phyloP scores from a whole-genome alignment of 2,797 vertebrate species.

The Crenuchus spilurus region DNA sequence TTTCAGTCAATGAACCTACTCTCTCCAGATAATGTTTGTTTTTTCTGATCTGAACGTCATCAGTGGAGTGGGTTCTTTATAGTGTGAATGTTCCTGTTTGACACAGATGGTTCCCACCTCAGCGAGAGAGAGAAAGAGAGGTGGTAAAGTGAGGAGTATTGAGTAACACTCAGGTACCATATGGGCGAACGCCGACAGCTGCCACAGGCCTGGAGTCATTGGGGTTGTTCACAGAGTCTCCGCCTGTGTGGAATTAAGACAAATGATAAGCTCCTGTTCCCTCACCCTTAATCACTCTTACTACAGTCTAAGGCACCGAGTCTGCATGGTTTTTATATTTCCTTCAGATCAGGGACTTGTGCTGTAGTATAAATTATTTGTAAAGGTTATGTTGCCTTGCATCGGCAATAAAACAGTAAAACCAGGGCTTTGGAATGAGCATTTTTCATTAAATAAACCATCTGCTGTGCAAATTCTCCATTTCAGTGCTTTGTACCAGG shows the following conservation, averaged over 20 bases:
- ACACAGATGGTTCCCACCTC: not conserved
- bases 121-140: conserved; percentile 11
- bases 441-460: too few species aligned
- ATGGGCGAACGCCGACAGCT: conserved; percentile 36
- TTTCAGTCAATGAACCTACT: not conserved
- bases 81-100: conserved; percentile 6
- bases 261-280: conserved; percentile 2
- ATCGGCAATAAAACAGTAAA: too few species aligned
- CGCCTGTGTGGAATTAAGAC: conserved; percentile 27
- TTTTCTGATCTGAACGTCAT: not conserved
- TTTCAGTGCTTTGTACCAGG: too few species aligned
- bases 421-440: too few species aligned
- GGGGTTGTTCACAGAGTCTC: not conserved
- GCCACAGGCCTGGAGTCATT: conserved; percentile 25
- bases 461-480: too few species aligned
- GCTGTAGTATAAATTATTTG: not conserved
- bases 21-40: not conserved
- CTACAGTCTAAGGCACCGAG: not conserved
- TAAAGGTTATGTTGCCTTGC: not conserved
- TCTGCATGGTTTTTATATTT: not conserved
- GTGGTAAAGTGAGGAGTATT: conserved; percentile 9
- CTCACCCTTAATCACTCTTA: conserved; percentile 14
- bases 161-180: conserved; percentile 38
- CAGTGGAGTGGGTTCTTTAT: not conserved
- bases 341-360: not conserved